Evolutionary conservation across 2,888 invertebrate species (phyloP), one percentile per base, ranked within the genome.

Genomic region (Tetramorium bicarinatum): DNA sequence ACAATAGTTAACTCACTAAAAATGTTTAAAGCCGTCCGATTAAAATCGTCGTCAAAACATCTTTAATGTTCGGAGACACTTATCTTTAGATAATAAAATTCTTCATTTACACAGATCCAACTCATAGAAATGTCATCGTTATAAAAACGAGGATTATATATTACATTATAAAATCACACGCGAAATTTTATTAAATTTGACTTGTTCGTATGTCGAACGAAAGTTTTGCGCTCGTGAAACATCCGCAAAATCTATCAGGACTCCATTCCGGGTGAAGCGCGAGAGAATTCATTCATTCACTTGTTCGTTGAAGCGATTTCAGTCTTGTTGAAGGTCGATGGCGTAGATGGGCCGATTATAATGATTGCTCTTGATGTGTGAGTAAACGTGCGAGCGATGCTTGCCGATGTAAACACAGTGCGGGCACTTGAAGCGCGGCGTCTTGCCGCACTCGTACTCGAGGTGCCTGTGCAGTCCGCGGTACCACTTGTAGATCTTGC

Each of bases 401-500:
- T 96, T 96, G 77, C 96, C 95, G 76, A 95, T 94, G 92, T 96
- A 95, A 13, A 95, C 94, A 89, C 96, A 96, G 56, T 95, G 95
- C 1, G 96, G 95, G 88, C 96, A 96, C 79, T 90, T 89, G 89
- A 95, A 95, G 2, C 94, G 91, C 47, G 95, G 95, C 34, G 90
- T 89, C 91, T 94, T 93, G 76, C 94, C 94, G 85, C 95, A 95
- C 81, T 93, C 94, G 89, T 92, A 94, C 54, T 92, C 93, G 69
- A 92, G 87, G 34, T 93, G 96, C 34, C 96, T 94, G 89, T 96
- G 95, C 77, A 96, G 94, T 84, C 96, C 96, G 7, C 96, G 96
- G 91, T 96, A 96, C 93, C 96, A 96, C 77, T 96, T 96, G 93
- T 96, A 96, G 62, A 94, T 94, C 91, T 96, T 96, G 62, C 95